These are phyloP conservation scores for Tor tambroides DNA, from an alignment of 2,113 vertebrate genomes.

Conservation along the genomic window DNA sequence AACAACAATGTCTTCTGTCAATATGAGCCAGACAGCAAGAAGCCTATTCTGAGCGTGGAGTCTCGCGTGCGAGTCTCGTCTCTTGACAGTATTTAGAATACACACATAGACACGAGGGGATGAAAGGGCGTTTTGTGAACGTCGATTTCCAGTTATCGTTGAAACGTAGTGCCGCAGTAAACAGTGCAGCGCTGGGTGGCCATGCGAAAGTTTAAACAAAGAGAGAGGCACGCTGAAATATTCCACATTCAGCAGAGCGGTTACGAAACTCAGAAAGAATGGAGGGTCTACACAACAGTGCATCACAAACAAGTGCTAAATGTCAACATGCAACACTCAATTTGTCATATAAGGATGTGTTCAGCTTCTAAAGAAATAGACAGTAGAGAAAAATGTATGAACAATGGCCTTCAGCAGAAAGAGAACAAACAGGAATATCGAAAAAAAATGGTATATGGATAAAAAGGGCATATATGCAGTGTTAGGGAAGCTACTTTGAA, in stretches of 20 bases:
- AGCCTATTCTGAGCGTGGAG: constrained; percentile 44
- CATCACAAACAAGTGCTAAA: constrained; percentile 42
- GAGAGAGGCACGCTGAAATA: constrained; percentile 35
- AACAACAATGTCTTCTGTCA: constrained; percentile 57
- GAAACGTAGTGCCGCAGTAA: constrained; percentile 56
- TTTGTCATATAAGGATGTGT: not conserved
- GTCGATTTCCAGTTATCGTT: constrained; percentile 61
- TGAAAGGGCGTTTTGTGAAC: constrained; percentile 56
- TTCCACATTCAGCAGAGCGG: constrained; percentile 26
- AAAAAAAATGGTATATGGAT: not conserved
- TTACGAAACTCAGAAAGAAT: constrained; percentile 27
- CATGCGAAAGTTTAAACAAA: constrained; percentile 58
- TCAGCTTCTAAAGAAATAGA: not conserved
- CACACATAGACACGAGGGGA: constrained; percentile 54
- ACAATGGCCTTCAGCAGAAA: not conserved
- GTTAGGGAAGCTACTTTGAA: too few relatives aligned
- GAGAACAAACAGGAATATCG: not conserved
- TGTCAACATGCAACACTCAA: constrained; percentile 1
- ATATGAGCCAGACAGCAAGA: constrained; percentile 16
- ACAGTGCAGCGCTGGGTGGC: constrained; percentile 60
- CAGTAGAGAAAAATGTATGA: not conserved
- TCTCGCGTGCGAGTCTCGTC: constrained; percentile 47
- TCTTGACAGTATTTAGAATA: constrained; percentile 64
- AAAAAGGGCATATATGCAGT: not conserved
- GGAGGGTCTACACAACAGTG: constrained; percentile 28